Evolutionary conservation across 2,797 vertebrate species (phyloP).

Genomic region (Catamblyrhynchus diadema): DNA sequence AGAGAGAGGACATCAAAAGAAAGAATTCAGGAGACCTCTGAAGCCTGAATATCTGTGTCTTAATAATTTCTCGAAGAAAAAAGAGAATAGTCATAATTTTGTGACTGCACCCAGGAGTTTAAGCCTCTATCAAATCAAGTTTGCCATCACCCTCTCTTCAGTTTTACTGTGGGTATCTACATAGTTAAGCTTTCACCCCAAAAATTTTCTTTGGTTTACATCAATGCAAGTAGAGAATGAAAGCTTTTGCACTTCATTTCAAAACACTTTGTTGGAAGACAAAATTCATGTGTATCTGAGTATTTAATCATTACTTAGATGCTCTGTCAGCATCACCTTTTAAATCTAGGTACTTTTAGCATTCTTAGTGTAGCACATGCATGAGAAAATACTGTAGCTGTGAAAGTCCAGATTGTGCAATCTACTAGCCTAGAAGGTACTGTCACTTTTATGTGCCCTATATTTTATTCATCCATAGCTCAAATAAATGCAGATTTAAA

Average conservation of each 20-base stretch:
- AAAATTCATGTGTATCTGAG: neutral
- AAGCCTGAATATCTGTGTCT: neutral
- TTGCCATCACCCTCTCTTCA: neutral
- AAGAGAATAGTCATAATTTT: neutral
- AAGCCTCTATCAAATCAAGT: neutral
- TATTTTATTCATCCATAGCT: conserved; percentile 39
- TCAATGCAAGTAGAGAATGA: neutral
- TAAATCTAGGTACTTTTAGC: conserved; percentile 21
- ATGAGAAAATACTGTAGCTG: conserved; percentile 19
- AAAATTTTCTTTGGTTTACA: neutral
- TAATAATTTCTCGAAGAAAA: neutral
- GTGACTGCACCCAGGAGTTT: neutral
- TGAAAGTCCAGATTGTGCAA: conserved; percentile 44
- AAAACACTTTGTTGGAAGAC: neutral
- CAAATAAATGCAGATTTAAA: neutral
- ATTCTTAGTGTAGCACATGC: neutral
- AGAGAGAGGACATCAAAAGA: neutral
- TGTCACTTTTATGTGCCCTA: conserved; percentile 24
- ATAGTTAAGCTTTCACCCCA: neutral
- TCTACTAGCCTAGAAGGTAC: conserved; percentile 31
- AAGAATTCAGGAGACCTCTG: neutral
- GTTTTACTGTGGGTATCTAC: neutral
- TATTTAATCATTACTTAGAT: conserved; percentile 6
- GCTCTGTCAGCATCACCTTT: neutral
- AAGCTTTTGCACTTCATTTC: neutral